Evolutionary conservation across 1,140 invertebrate genomes (phyloP).

Genomic region (Globodera ellingtonae): DNA sequence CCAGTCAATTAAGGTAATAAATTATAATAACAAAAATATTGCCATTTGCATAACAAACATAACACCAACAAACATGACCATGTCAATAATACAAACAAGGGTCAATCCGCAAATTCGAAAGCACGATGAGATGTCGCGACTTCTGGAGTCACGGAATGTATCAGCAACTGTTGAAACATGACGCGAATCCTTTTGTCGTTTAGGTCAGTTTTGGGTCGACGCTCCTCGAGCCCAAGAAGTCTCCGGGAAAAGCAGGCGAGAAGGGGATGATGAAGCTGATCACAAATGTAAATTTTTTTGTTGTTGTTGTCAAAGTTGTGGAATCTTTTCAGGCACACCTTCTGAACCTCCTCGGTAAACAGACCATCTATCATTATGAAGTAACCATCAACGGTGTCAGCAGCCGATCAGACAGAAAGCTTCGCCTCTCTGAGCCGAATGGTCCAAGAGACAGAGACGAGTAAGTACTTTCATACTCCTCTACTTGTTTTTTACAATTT

Average conservation of each 20-base stretch:
- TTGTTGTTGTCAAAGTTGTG: neutral
- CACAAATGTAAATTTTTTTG: neutral
- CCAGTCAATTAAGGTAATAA: too few relatives aligned
- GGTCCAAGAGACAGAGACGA: neutral
- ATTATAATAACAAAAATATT: too few relatives aligned
- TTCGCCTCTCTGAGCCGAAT: neutral
- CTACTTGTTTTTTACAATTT: neutral
- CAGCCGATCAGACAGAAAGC: neutral
- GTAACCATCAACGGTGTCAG: neutral
- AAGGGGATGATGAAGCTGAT: neutral
- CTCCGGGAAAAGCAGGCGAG: neutral
- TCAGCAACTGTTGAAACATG: neutral
- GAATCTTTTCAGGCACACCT: neutral
- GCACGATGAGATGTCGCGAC: neutral
- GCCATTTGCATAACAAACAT: too few relatives aligned
- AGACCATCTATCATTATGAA: neutral
- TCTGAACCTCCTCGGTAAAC: neutral
- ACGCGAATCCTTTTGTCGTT: neutral
- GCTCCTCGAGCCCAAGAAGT: neutral
- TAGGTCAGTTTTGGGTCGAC: neutral
- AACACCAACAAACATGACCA: neutral
- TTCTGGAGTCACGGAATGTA: neutral
- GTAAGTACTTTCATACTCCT: neutral
- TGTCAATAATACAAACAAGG: neutral
- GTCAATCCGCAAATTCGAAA: neutral